Evolutionary conservation across 2,113 vertebrate species (phyloP).

Genomic region (Anser brachyrhynchus): DNA sequence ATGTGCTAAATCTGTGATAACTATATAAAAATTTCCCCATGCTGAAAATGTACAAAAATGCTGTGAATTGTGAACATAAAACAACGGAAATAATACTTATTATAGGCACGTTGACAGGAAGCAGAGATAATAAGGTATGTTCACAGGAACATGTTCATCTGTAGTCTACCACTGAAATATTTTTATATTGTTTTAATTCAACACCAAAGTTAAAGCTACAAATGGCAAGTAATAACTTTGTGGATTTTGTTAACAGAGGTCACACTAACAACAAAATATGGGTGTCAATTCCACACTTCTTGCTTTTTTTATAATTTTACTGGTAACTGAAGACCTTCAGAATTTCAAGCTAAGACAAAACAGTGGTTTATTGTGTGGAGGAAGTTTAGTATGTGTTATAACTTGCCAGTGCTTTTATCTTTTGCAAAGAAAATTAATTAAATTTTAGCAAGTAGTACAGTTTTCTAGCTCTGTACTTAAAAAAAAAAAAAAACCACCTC

Average conservation of each 20-base stretch:
- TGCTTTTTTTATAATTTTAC: background rate
- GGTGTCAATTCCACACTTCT: background rate
- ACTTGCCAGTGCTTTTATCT: background rate
- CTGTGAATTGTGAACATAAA: background rate
- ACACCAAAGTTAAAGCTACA: background rate
- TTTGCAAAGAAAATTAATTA: background rate
- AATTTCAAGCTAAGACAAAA: background rate
- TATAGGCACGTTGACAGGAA: background rate
- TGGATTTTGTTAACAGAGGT: background rate
- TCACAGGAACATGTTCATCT: background rate
- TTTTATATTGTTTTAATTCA: background rate
- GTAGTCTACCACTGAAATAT: background rate
- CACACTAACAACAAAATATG: background rate
- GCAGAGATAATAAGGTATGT: background rate
- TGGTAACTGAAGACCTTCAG: background rate
- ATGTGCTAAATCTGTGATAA: background rate
- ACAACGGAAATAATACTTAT: background rate
- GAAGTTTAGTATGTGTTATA: background rate
- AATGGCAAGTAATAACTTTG: background rate
- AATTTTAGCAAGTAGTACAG: background rate
- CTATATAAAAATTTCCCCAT: background rate
- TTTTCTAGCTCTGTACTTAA: background rate
- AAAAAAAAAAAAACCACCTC: background rate
- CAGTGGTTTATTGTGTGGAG: background rate
- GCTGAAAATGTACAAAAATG: background rate